Evolutionary conservation across 2,888 invertebrate genomes (phyloP).

Genomic region (Dione juno): DNA sequence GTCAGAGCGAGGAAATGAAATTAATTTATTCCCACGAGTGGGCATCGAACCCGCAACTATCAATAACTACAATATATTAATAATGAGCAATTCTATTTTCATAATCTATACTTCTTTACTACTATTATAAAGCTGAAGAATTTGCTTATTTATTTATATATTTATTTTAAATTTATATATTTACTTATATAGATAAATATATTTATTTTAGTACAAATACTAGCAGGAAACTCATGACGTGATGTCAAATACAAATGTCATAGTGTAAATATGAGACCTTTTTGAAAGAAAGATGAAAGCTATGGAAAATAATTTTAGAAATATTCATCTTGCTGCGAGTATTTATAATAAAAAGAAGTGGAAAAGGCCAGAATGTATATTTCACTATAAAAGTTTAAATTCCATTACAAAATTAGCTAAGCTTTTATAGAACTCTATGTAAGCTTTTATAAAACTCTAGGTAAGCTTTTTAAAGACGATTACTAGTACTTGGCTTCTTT

Average conservation of each 20-base stretch:
- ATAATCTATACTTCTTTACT: no score
- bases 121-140: no score
- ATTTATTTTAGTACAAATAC: background rate
- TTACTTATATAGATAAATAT: no score
- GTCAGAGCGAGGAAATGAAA: no score
- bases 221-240: background rate
- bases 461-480: background rate
- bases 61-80: no score
- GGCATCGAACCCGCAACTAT: no score
- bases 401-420: constrained; percentile 8
- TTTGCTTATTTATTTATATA: no score
- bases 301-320: constrained; percentile 6
- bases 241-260: constrained; percentile 14
- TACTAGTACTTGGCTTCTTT: background rate
- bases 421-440: background rate
- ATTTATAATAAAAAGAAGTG: background rate
- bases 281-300: background rate
- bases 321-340: background rate
- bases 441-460: background rate
- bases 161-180: no score
- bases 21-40: no score
- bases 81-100: no score
- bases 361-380: background rate
- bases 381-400: background rate
- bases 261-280: constrained; percentile 7